Percentiles rank a stretch among this genome's conserved stretches.
Conservation (phyloP, 2,797 vertebrate species). For the Alcedo quadribrachys region DNA sequence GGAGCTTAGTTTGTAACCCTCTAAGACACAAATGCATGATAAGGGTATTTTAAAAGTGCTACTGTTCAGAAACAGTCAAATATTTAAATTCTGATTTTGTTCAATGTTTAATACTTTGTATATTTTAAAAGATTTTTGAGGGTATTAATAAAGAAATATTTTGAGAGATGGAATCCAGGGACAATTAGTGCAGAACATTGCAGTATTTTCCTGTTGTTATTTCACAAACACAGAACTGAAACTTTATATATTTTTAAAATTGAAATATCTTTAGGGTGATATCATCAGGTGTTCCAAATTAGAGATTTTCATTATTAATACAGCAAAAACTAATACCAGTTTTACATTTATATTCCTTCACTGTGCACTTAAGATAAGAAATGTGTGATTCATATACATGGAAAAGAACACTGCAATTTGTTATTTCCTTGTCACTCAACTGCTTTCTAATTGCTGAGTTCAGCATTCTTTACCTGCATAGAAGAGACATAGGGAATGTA, state of each 20-base stretch:
- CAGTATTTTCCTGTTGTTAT: background rate
- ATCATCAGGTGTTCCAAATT: background rate
- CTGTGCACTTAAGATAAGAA: background rate
- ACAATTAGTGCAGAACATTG: background rate
- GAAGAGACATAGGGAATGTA: background rate
- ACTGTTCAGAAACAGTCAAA: background rate
- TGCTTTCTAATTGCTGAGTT: background rate
- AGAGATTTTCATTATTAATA: background rate
- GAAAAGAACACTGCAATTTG: background rate
- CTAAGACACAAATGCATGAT: background rate
- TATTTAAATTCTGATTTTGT: background rate
- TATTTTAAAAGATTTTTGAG: background rate
- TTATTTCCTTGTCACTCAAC: background rate
- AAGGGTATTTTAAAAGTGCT: background rate
- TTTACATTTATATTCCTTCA: background rate
- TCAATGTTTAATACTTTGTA: background rate
- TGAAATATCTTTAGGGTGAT: background rate
- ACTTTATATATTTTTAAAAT: background rate
- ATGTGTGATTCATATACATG: rapidly evolving
- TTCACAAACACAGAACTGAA: background rate
- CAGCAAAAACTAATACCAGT: background rate
- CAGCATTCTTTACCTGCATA: background rate
- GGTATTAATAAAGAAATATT: background rate
- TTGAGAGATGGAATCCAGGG: background rate
- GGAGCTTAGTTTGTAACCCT: background rate